Evolutionary conservation across 2,113 vertebrate genomes (phyloP).

Genomic region (Rhombomys opimus): DNA sequence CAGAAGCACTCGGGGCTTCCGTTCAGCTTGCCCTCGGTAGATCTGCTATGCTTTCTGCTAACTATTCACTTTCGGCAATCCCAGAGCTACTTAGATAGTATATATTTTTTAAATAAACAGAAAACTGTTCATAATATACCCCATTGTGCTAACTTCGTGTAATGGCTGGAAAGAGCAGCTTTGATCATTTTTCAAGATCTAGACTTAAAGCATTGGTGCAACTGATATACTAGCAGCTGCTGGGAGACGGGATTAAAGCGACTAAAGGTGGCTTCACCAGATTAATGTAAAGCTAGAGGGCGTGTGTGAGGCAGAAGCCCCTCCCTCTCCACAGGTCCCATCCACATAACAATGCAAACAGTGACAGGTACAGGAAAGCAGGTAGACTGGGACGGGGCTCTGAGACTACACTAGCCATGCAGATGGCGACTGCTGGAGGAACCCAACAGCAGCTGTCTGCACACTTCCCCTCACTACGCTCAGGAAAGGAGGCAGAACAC

Average conservation of each 20-base stretch:
- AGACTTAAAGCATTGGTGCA: neutral
- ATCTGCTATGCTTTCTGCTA: neutral
- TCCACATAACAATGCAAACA: neutral
- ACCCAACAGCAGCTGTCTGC: neutral
- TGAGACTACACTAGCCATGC: neutral
- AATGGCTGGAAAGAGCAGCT: slow-evolving; percentile 20
- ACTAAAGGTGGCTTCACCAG: neutral
- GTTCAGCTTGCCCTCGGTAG: neutral
- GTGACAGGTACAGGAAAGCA: neutral
- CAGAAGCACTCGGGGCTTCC: neutral
- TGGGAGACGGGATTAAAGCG: neutral
- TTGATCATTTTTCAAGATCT: neutral
- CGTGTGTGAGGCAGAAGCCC: neutral
- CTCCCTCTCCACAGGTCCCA: neutral
- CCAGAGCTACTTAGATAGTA: neutral
- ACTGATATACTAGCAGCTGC: neutral
- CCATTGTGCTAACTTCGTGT: neutral
- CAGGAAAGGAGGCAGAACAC: neutral
- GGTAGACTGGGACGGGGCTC: neutral
- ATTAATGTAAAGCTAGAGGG: neutral
- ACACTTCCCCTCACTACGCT: too few species aligned
- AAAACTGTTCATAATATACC: neutral
- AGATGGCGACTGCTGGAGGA: neutral
- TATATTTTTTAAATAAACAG: slow-evolving; percentile 37
- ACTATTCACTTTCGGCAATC: neutral